Base-by-base conservation (phyloP, 2,113 vertebrate species). In the Rissa tridactyla region DNA sequence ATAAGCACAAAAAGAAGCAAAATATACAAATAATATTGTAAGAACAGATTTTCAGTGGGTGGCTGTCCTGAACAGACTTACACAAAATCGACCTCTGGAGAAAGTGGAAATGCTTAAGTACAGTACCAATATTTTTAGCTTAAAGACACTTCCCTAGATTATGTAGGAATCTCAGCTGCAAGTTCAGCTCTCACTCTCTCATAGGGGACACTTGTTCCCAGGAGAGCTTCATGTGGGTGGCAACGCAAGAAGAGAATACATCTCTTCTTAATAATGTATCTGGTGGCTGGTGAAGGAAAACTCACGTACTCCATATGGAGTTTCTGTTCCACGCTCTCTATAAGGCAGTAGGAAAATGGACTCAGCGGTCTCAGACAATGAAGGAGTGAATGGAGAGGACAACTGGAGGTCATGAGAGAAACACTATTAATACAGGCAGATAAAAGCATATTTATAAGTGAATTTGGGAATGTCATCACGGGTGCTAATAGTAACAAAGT, bases 391-490 rank as follows among this genome's bases (percentile, higher is more conserved):
- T 66, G 57, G 79, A 92, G 54, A 96, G 88, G 68, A 81, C 83
- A 95, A 95, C 23, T 77, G 61, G 86, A 95, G 87, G 73, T 73
- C 89, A 91, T 47, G 78, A 92, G 66, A 92, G 44, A 91, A 62
- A 89, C 17, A 40, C 54, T 71, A 46, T 86, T 87, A 87, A 82
- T 85, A 87, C 16, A 91, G 58, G 54, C 0, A 1, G 61, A 65
- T 34, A 87, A 89, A 69, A 79, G 42, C 29, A 22, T 61, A 51
- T 75, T 84, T 78, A 78, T 76, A n/a, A 85, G 22, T 90, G 81
- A 82, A 73, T 51, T 85, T 80, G 57, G 84, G 83, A 91, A 75
- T 87, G 54, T 36, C 61, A 72, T 46, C 26, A 65, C 20, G 46
- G 46, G 13, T 46, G 29, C 38, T 70, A 84, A 64, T 3, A 30